A percentile compares a stretch with the other conserved stretches of the same genome.
Conservation (phyloP, 2,113 vertebrate genomes). For the Nothoprocta perdicaria region DNA sequence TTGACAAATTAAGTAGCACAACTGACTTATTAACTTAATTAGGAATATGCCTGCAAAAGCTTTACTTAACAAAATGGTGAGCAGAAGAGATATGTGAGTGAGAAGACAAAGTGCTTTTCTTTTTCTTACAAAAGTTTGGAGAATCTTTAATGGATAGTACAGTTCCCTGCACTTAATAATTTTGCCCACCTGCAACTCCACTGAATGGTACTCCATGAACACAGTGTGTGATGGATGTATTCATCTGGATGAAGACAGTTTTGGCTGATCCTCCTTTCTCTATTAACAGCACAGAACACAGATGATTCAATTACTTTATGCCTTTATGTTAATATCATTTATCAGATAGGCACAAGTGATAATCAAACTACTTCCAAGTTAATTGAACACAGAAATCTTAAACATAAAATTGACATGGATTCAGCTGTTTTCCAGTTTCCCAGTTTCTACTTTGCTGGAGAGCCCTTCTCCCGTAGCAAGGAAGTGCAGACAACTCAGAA, state of each 20-base stretch:
- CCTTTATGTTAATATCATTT: conserved; percentile 55
- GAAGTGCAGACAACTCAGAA: neutral
- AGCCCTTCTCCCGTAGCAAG: neutral
- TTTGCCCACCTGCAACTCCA: neutral
- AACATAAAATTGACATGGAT: neutral
- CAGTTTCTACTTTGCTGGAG: neutral
- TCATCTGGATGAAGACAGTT: neutral
- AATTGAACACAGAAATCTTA: conserved; percentile 57
- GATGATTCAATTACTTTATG: conserved; percentile 69
- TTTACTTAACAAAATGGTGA: neutral
- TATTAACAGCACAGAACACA: conserved; percentile 51
- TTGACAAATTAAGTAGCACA: conserved; percentile 59
- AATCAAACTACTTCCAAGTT: conserved; percentile 65
- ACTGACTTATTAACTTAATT: conserved; percentile 74
- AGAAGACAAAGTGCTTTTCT: neutral
- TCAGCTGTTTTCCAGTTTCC: neutral
- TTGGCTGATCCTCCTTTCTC: conserved; percentile 8
- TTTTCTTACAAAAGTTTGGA: neutral
- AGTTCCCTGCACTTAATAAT: neutral
- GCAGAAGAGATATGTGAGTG: neutral
- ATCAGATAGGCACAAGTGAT: conserved; percentile 60
- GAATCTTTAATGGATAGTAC: neutral
- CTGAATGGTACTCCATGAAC: neutral
- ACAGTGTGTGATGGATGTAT: neutral
- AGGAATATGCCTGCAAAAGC: conserved; percentile 55